Base-by-base conservation (phyloP, 2,888 invertebrate genomes). In the Tuberolachnus salignus region DNA sequence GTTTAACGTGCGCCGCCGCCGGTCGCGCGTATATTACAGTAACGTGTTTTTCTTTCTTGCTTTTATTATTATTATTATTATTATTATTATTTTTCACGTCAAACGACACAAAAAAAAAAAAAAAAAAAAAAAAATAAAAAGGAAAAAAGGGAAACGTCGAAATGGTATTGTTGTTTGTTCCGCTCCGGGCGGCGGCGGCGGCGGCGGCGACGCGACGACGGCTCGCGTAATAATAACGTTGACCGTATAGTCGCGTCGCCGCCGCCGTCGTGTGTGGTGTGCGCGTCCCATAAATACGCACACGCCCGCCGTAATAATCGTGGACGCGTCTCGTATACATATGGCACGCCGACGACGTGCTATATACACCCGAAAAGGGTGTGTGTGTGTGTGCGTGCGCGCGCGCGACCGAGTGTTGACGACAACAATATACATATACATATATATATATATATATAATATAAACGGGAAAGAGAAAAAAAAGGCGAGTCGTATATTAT, bases 191-290 rank as follows among this genome's bases (percentile, higher is more conserved):
- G n/a, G n/a, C n/a, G n/a, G n/a, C n/a, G n/a, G n/a, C n/a, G n/a
- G n/a, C n/a, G n/a, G n/a, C n/a, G n/a, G n/a, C n/a, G n/a, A n/a
- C n/a, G n/a, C n/a, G n/a, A n/a, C n/a, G n/a, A n/a, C 21, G 42
- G 21, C 44, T 42, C 44, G 55, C n/a, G 23, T 59, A 59, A 34
- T 72, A 72, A 59, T 72, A 72, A 72, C 59, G 71, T 72, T 72
- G 72, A 72, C 72, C 72, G 72, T 70, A n/a, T n/a, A n/a, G n/a
- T n/a, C n/a, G n/a, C n/a, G n/a, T n/a, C n/a, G n/a, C n/a, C n/a
- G n/a, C n/a, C n/a, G n/a, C n/a, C 69, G 49, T 72, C 72, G 72
- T 72, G 61, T 72, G 72, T 16, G 71, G 71, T 49, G 23, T 23
- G 55, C 4, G 14, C 16, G 57, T 71, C 71, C 44, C 55, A 57